Percentiles rank a stretch among this genome's conserved stretches.
These are phyloP conservation scores for Amazona guildingii DNA, from an alignment of 2,113 vertebrate genomes.

Conservation along the genomic window DNA sequence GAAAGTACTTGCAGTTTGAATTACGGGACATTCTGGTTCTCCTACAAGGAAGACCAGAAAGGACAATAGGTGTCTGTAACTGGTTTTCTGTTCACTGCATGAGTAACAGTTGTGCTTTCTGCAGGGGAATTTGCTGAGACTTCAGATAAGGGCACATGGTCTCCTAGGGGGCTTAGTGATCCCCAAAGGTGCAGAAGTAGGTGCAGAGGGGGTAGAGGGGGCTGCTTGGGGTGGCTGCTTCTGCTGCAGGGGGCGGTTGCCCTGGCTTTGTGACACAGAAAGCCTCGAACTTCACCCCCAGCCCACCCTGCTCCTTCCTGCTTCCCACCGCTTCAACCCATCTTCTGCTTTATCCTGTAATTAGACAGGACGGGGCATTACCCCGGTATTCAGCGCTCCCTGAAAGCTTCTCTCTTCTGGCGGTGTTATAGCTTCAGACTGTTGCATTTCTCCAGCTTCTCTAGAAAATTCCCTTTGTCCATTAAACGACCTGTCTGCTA, in stretches of 20 bases:
- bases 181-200: background rate
- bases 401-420: background rate
- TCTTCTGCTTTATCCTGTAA: background rate
- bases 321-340: background rate
- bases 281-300: background rate
- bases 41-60: background rate
- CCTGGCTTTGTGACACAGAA: background rate
- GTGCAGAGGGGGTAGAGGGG: background rate
- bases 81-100: background rate
- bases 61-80: background rate
- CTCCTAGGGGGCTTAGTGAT: background rate
- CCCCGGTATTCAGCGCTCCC: background rate
- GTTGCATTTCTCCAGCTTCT: background rate
- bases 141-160: background rate
- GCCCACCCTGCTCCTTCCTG: background rate
- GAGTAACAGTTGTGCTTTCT: background rate
- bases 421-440: background rate
- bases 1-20: background rate
- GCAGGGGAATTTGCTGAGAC: background rate
- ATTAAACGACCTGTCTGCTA: background rate
- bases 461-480: slow-evolving; percentile 23
- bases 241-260: rapidly evolving
- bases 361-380: background rate
- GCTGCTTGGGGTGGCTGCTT: rapidly evolving
- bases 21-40: background rate